Base-by-base conservation (phyloP, 2,113 vertebrate species). In the Taxidea taxus region DNA sequence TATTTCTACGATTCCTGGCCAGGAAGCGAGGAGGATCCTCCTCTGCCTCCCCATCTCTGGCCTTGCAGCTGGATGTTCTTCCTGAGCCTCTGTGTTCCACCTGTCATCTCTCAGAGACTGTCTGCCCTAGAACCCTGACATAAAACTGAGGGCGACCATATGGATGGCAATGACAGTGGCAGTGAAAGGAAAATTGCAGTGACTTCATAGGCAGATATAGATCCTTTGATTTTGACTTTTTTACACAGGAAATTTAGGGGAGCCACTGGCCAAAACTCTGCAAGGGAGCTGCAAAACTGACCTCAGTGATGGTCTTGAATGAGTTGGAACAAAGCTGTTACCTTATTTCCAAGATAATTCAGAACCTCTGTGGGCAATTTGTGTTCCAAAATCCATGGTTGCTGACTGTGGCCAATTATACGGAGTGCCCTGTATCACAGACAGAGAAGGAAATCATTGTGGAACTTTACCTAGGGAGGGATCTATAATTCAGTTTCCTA, bases 401-500 rank as follows among this genome's bases (percentile, higher is more conserved):
- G 62, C 49, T 96, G 90, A 81, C 83, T 92, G 70, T 92, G 58
- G 89, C 83, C 80, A 93, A 51, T 94, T 83, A 77, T 42, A 42
- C 54, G 21, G 39, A 95, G 74, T 70, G 64, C 20, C 4, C 21
- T 3, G 7, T 74, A 70, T 97, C 87, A 92, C 37, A 80, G 66
- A 25, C 29, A 95, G 60, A 94, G 91, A 90, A 90, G 87, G 87
- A 87, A 94, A 85, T 95, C 95, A 90, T 49, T 95, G 49, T 70
- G 87, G 49, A 81, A 66, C 42, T 90, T 95, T 81, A 82, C 68
- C 87, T 84, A 31, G 23, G 80, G 78, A 90, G 44, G 75, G 62
- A 94, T 87, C 94, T 95, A 54, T 87, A 96, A 93, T 96, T 96
- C 94, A 90, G 0, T 96, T 96, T 92, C 62, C 70, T 84, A 81